Evolutionary conservation across 2,888 invertebrate species (phyloP), one percentile per base, ranked within the genome.

Genomic region (Phortica okadai): DNA sequence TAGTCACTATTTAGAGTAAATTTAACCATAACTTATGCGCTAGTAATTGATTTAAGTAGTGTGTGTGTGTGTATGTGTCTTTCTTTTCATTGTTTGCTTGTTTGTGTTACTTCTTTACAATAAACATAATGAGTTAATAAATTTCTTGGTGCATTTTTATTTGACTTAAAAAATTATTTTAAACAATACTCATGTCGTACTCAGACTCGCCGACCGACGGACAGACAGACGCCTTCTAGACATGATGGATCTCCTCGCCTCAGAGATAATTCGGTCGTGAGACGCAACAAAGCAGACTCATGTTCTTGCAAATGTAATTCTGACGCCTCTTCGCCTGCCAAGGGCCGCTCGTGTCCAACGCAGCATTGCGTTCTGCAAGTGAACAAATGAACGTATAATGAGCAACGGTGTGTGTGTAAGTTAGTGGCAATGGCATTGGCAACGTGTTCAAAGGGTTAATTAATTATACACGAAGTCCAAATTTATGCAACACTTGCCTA

Each of bases 211-310:
- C 8, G 8, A 8, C 50, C 6, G 10, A 50, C 50, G 2, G 50
- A 8, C 14, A 3, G 8, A 14, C 10, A 14, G 8, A 7, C 50
- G 8, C 11, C 66, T 77, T 77, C 86, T 85, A 85, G 78, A 88
- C 87, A 78, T 76, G 82, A 59, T 85, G 88, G 42, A 79, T 81
- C 87, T 86, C 82, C 73, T 90, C 85, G 80, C 93, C 93, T 95
- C 94, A 95, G 93, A 95, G 94, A 92, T 95, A 95, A 92, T 95
- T 95, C 67, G 95, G 95, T 88, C 95, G 93, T 77, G 95, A 95
- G 89, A 96, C 94, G 92, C 96, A 96, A 92, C 96, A 96, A 81
- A 96, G 93, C 74, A 95, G 94, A 81, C 95, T 95, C 94, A 96
- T 95, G 91, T 95, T 95, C 91, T 95, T 95, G 93, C 96, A 96